phyloP scores from a whole-genome alignment of 2,797 vertebrate genomes.

The Lagocephalus sceleratus region DNA sequence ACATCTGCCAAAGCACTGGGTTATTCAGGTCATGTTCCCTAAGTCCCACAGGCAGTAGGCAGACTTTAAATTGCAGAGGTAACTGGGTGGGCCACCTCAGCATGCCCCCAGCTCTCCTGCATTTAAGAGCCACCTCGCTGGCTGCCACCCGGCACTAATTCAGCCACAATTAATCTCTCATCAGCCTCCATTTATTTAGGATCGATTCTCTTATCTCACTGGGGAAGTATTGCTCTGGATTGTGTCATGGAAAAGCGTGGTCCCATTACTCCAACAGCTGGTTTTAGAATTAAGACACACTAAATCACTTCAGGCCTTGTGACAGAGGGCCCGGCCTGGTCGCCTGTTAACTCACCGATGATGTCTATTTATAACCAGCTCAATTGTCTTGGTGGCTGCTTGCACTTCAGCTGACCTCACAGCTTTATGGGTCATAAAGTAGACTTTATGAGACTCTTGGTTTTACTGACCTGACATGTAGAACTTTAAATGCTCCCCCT shows the following conservation, averaged over 20 bases:
- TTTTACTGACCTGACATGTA: slow-evolving; percentile 43
- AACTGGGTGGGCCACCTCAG: slow-evolving; percentile 17
- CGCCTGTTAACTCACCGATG: slow-evolving; percentile 50
- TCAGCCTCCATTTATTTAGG: slow-evolving; percentile 51
- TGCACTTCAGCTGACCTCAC: slow-evolving; percentile 73
- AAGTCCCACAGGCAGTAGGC: slow-evolving; percentile 44
- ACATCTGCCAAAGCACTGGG: slow-evolving; percentile 59
- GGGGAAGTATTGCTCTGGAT: slow-evolving; percentile 51
- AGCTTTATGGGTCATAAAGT: slow-evolving; percentile 49
- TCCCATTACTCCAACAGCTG: slow-evolving; percentile 53
- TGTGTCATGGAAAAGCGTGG: slow-evolving; percentile 56
- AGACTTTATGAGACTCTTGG: slow-evolving; percentile 20
- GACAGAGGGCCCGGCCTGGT: slow-evolving; percentile 40
- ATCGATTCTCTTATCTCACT: slow-evolving; percentile 39
- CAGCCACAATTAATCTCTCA: slow-evolving; percentile 47
- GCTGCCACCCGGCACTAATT: slow-evolving; percentile 18
- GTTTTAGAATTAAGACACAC: slow-evolving; percentile 64
- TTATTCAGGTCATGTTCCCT: slow-evolving; percentile 53
- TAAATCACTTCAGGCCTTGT: slow-evolving; percentile 59
- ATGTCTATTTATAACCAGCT: slow-evolving; percentile 74
- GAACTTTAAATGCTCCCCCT: slow-evolving; percentile 25
- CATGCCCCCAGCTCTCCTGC: slow-evolving; percentile 15
- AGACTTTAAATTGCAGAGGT: slow-evolving; percentile 35
- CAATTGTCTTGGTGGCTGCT: slow-evolving; percentile 62
- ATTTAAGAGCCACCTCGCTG: slow-evolving; percentile 30